A percentile compares a stretch with the other conserved stretches of the same genome.
These are phyloP conservation scores for Diorhabda elongata DNA, from an alignment of 1,140 invertebrate genomes.

Conservation along the genomic window DNA sequence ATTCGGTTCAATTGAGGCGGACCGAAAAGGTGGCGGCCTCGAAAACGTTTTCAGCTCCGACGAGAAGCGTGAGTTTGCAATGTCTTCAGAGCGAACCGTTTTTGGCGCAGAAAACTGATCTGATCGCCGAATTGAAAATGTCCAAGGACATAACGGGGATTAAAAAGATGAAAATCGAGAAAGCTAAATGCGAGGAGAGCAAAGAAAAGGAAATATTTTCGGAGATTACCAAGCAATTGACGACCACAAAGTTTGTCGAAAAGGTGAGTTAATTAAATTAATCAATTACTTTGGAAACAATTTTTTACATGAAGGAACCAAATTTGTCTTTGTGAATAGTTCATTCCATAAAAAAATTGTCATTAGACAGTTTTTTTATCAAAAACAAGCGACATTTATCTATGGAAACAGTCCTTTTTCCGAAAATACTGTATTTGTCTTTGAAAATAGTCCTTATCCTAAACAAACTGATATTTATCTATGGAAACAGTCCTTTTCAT, in stretches of 20 bases:
- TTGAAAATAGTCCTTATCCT: too few species aligned
- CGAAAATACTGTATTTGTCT: too few species aligned
- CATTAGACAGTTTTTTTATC: too few species aligned
- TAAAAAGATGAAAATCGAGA: conserved; percentile 84
- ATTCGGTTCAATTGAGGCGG: conserved; percentile 71
- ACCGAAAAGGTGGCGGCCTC: conserved; percentile 70
- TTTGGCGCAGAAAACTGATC: conserved; percentile 72
- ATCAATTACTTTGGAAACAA: too few species aligned
- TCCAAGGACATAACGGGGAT: conserved; percentile 87
- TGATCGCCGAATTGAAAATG: conserved; percentile 86
- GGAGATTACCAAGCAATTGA: conserved; percentile 78
- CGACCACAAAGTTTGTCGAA: conserved; percentile 82
- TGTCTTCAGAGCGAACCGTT: conserved; percentile 69
- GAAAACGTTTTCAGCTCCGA: conserved; percentile 75
- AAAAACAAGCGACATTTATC: too few species aligned
- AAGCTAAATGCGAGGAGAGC: conserved; percentile 72
- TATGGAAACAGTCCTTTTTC: too few species aligned
- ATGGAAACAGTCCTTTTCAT: too few species aligned
- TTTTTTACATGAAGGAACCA: too few species aligned
- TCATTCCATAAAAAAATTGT: too few species aligned
- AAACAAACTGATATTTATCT: too few species aligned
- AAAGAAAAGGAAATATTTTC: conserved; percentile 75
- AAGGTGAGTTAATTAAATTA: conserved; percentile 57
- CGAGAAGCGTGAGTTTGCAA: conserved; percentile 67
- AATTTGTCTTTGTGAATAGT: too few species aligned